phyloP scores from a whole-genome alignment of 2,797 vertebrate genomes.

The Erethizon dorsatum region DNA sequence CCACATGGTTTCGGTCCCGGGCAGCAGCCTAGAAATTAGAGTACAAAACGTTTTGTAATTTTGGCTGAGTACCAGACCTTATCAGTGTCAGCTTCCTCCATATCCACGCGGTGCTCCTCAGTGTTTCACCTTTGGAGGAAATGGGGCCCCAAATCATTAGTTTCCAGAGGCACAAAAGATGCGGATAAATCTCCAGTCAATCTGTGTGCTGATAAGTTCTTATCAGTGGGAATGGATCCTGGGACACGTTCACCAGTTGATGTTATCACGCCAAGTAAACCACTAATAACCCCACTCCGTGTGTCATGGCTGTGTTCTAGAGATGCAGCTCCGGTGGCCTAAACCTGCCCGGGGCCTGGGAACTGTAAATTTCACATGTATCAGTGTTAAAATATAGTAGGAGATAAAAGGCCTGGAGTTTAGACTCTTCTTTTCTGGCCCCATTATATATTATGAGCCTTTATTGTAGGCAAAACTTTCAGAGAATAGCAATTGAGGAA shows the following conservation, averaged over 20 bases:
- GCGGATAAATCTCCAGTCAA: conserved; percentile 90
- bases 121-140: conserved; percentile 67
- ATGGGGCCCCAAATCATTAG: conserved; percentile 84
- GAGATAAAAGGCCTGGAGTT: background rate
- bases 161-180: conserved; percentile 87
- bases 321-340: background rate
- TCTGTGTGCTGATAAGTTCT: conserved; percentile 88
- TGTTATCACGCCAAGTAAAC: conserved; percentile 86
- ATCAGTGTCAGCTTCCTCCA: conserved; percentile 35
- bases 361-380: background rate
- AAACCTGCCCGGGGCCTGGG: background rate
- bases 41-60: conserved; percentile 25
- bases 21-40: conserved; percentile 33
- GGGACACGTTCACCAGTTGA: conserved; percentile 82
- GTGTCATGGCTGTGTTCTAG: conserved; percentile 75
- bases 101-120: background rate
- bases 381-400: background rate
- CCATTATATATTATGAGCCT: background rate
- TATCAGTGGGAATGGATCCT: conserved; percentile 86
- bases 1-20: background rate
- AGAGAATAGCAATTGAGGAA: background rate
- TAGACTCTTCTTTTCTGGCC: background rate
- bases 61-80: conserved; percentile 41
- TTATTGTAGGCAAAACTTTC: background rate
- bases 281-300: conserved; percentile 83